These are phyloP conservation scores for Tetranychus cinnabarinus DNA, from an alignment of 1,140 invertebrate genomes.

Conservation along the genomic window DNA sequence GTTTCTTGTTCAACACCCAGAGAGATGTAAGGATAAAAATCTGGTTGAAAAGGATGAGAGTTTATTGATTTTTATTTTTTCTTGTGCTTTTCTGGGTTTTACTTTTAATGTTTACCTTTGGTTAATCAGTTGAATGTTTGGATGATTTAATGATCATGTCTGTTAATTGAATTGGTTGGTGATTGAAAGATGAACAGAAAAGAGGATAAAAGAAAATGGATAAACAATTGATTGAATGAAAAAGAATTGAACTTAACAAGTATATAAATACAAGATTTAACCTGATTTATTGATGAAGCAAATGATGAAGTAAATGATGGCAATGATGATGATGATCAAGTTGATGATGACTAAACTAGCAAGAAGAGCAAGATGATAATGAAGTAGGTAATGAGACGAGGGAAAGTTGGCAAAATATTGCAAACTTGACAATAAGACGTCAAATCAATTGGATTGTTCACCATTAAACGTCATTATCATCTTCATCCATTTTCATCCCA, in stretches of 20 bases:
- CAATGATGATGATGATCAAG: not conserved
- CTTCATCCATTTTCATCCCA: not conserved
- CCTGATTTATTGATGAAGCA: not conserved
- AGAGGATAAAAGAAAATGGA: too few relatives aligned
- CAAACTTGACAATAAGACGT: not conserved
- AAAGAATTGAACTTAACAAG: not conserved
- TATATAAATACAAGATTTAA: not conserved
- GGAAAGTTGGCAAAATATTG: not conserved
- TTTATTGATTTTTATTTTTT: too few relatives aligned
- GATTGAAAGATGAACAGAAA: too few relatives aligned
- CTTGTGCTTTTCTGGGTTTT: too few relatives aligned
- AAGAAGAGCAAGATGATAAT: not conserved
- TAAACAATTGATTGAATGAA: not conserved
- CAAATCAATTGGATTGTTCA: not conserved
- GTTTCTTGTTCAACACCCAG: too few relatives aligned
- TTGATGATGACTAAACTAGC: too few relatives aligned
- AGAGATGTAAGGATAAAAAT: too few relatives aligned
- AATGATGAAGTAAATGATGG: not conserved
- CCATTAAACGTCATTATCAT: not conserved
- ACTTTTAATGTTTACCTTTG: not conserved
- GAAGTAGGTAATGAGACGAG: not conserved
- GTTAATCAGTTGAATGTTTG: not conserved
- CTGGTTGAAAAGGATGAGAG: too few relatives aligned
- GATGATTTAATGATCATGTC: too few relatives aligned
- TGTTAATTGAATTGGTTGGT: too few relatives aligned